Conservation (phyloP, 2,113 vertebrate species). For the Lathamus discolor region DNA sequence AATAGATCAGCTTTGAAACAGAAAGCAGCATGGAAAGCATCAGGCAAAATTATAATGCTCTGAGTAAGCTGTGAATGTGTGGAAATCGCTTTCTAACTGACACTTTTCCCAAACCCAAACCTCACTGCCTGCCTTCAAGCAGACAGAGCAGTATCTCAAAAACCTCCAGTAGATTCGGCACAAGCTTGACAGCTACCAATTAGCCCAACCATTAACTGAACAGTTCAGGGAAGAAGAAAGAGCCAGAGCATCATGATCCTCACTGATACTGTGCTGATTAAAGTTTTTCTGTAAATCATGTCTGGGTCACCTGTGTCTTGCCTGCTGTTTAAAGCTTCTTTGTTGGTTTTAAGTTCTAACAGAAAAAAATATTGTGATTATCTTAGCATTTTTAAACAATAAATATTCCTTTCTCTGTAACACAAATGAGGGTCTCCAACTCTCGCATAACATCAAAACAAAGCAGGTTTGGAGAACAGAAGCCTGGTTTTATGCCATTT, state of each 20-base stretch:
- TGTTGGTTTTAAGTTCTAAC: background rate
- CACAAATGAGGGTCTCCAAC: background rate
- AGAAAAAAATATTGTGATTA: background rate
- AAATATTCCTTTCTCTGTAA: background rate
- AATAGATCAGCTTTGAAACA: background rate
- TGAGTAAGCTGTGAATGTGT: background rate
- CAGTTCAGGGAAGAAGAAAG: background rate
- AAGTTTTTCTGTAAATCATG: background rate
- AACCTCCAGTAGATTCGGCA: background rate
- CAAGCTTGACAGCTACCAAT: constrained; percentile 13
- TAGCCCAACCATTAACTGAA: background rate
- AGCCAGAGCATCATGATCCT: background rate
- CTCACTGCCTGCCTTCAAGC: background rate
- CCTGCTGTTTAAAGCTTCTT: background rate
- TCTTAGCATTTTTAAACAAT: background rate
- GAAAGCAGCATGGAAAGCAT: background rate
- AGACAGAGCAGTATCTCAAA: background rate
- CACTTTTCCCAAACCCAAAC: background rate
- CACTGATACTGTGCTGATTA: background rate
- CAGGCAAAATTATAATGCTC: background rate
- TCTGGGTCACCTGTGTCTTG: background rate
- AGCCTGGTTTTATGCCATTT: background rate
- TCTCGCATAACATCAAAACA: background rate
- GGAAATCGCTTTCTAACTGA: constrained; percentile 17
- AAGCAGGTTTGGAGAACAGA: background rate